Base-by-base conservation (phyloP, 2,797 vertebrate genomes). In the Tarsius wallacei region DNA sequence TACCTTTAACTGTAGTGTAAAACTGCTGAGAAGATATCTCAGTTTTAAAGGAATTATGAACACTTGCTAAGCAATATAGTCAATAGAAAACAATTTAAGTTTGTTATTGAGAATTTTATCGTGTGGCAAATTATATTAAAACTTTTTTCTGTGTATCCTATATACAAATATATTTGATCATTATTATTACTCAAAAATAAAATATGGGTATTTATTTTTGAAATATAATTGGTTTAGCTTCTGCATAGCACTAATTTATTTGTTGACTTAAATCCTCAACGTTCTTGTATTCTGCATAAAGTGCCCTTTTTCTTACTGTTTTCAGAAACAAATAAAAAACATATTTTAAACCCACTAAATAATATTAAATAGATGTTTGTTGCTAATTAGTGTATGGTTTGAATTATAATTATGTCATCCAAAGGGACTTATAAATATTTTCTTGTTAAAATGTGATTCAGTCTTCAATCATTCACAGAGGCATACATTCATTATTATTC, bases 391-490 rank as follows among this genome's bases (percentile, higher is more conserved):
- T 99, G 98, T 99, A 99, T 99, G 99, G 99, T 99, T 99, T 99
- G 99, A 99, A 99, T 99, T 99, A 98, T 99, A 99, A 99, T 99
- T 99, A 99, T 99, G 98, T 98, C 99, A 99, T 99, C 99, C 98
- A 98, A 98, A 98, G 99, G 99, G 99, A 99, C 98, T 99, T 99
- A 98, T 99, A 99, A 99, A 99, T 99, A 98, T 98, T 98, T 98
- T 99, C 99, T 99, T 98, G 99, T 99, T 99, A 99, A 99, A 99
- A 98, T 98, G 98, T 98, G 98, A 99, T 99, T 99, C 99, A 99
- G 98, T 99, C 98, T 98, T 99, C 98, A 98, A 82, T 98, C 98
- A 98, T 98, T 99, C 98, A 98, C 97, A 98, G 98, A 98, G 97
- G 97, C 98, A 94, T 97, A 97, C 98, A 98, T 98, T 99, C 98